Base-by-base conservation (phyloP, 2,797 vertebrate genomes). In the Pseudomugil gertrudae region DNA sequence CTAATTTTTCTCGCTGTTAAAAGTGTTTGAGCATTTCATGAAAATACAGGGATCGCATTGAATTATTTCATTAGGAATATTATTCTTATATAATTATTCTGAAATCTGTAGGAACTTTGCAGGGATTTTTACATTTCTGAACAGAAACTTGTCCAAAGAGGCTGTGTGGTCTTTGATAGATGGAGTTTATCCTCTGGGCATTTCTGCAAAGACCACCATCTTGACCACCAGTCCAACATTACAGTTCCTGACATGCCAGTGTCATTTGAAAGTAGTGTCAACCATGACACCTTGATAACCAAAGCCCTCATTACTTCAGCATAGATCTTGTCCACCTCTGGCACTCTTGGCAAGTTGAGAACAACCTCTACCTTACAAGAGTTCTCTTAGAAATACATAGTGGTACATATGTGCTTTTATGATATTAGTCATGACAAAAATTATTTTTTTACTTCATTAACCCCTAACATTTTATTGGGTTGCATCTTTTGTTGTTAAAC, bases 231-330 rank as follows among this genome's bases (percentile, higher is more conserved):
- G 74, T 65, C 62, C 27, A 63, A 55, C 35, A 33, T 70, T 84
- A 58, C 63, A 36, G 47, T 53, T 66, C 56, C 52, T 69, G 67
- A 79, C 63, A 65, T 64, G 72, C 62, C 61, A 27, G 47, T 78
- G 79, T 76, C 69, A 72, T 72, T 72, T 74, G 24, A 69, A 62
- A 72, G 74, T 66, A 50, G 57, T 54, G 80, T 86, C 35, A 69
- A 50, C 57, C 51, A 15, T 69, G 84, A 85, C 83, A 81, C 55
- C 35, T 72, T 58, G 79, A 84, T 58, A 71, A 75, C 57, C 53
- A 72, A 55, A 75, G 85, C 26, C 79, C 84, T 86, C 84, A 85
- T 84, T 87, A 89, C 78, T 84, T 90, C 88, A 82, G 51, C 60
- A 81, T 58, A 40, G 35, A 88, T 89, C 84, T 79, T 60, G 74